Evolutionary conservation across 2,888 invertebrate genomes (phyloP), one percentile per base, ranked within the genome.

Genomic region (Dynastes tityus): DNA sequence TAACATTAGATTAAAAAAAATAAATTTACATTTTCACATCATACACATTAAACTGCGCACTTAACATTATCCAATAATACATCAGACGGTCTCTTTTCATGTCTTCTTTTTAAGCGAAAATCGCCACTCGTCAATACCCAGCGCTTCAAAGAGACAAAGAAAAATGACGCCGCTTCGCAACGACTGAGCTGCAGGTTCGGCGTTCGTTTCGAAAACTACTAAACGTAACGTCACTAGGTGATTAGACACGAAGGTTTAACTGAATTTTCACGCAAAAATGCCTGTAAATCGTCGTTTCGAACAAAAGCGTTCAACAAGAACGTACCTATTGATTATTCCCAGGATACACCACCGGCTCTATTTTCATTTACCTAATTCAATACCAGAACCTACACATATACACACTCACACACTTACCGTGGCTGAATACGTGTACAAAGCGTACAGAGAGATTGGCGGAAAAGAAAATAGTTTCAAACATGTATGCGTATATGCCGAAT

Each of bases 271-370:
- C 37, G 11, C 58, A 37, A 73, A 71, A 73, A 58, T 73, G 58
- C 37, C 40, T 16, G 11, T 45, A 45, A 58, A 40, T 58, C 73
- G 37, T 22, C 40, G 27, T 73, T 58, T 40, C 58, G 40, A 78
- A 73, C 73, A 78, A 64, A 78, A 73, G 78, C 49, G 67, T 55
- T 63, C 78, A 63, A 73, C 71, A 55, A 78, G 71, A 78, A 64
- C 64, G 78, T 73, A 67, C 22, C 67, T 67, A 78, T 78, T 78
- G 78, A 78, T 78, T 78, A 78, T 64, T 78, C 78, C 78, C 76
- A 76, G 78, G 78, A 53, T 58, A 73, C 70, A 61, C 64, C 51
- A 51, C 70, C 63, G 67, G 51, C 71, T 70, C 77, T 70, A 70
- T 71, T 70, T 55, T 58, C 67, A 67, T 67, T 76, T 67, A 76